Base-by-base conservation (phyloP, 1,140 invertebrate species). In the Portunus trituberculatus region DNA sequence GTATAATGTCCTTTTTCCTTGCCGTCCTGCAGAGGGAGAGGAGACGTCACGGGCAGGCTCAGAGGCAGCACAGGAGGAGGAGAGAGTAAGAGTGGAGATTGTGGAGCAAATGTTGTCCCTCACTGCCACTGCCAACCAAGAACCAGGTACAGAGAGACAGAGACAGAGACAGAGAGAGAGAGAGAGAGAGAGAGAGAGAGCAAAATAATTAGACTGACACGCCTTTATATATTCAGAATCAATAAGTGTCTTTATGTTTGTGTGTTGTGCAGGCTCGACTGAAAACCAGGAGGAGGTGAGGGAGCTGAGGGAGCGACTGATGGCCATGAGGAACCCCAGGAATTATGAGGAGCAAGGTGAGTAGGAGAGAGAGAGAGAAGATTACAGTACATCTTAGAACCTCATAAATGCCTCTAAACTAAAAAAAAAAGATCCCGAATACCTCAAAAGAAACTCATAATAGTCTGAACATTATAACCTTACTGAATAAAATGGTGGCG, bases 101-200 rank as follows among this genome's bases (percentile, higher is more conserved):
- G 91, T 95, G 3, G 91, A 92, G 25, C 94, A 95, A 31, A 95
- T 95, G 94, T 59, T 95, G 91, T 95, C 94, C 46, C 91, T 95
- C 8, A 92, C 91, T 4, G 94, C 92, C 10, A 84, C 94, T 8
- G n/a, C 87, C 20, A 94, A 90, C 48, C 90, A 95, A 46, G 94
- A 95, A 20, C 94, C 90, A 95, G 94, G 94, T 95, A 52, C 16
- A 4, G 14, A 46, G 4, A 20, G 45, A 32, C 7, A 45, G 45
- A 45, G 86, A 31, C 2, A 39, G 31, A 88, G 83, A 86, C 4
- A 86, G 83, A 86, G 83, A 86, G 83, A 86, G 83, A 86, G 83
- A 86, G 83, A 86, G 83, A 86, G 83, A 86, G 14, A 14, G 16
- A 14, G 16, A 14, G 52, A 14, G 16, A 14, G 16, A 14, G 52